Evolutionary conservation across 2,888 invertebrate species (phyloP), one percentile per base, ranked within the genome.

Genomic region (Drosophila affinis): DNA sequence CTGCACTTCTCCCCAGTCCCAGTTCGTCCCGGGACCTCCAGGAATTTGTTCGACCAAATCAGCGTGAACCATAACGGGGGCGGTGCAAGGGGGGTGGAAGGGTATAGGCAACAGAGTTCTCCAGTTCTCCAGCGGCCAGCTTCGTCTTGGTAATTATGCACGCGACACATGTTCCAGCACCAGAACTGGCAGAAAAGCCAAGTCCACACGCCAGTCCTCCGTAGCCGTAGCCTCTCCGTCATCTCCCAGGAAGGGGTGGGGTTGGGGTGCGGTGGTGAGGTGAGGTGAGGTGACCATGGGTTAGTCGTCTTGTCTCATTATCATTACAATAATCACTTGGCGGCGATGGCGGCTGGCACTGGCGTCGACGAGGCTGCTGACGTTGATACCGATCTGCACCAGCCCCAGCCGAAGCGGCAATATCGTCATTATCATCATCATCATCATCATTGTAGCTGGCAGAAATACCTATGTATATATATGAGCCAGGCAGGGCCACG

Each of bases 241-340:
- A 27, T 7, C 7, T 27, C 7, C 27, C 27, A 27, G 27, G 27
- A 7, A 7, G 1, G 7, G 27, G 27, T 27, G 24, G 24, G 24
- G 24, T 3, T 4, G 24, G 24, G 24, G 24, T 24, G 24, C 3
- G 24, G 3, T 3, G 24, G 3, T 18, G 18, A 18, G 18, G 18
- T 24, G 27, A 27, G 27, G 27, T 29, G 29, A 29, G 67, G 67
- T 68, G 67, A 70, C 69, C 65, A 65, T 74, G 67, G 73, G 59
- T 67, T 67, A 75, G 62, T 57, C 73, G 64, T 53, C 62, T 78
- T 79, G 78, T 78, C 88, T 82, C 80, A 86, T 86, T 87, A 88
- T 87, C 87, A 84, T 88, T 84, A 82, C 80, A 82, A 81, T 78
- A 87, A 86, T 81, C 78, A 81, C 82, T 76, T 79, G 78, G 68